phyloP scores from a whole-genome alignment of 2,797 vertebrate species.

The Nasua narica region DNA sequence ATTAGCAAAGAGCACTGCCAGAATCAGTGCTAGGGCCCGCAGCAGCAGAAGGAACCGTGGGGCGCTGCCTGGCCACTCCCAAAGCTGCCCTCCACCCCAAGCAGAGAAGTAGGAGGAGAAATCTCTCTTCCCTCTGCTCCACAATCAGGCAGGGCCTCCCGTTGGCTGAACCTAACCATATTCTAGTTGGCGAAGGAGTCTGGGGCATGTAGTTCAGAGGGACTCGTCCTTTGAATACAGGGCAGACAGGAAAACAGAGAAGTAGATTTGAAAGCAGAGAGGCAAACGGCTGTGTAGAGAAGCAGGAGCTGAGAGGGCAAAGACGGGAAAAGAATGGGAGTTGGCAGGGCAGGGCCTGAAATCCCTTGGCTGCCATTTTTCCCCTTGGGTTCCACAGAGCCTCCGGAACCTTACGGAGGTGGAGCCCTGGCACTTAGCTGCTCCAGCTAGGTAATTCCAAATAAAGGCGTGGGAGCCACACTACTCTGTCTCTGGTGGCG shows the following conservation, averaged over 20 bases:
- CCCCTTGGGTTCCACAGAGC: rapidly evolving
- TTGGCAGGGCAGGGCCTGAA: rapidly evolving
- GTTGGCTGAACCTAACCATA: rapidly evolving
- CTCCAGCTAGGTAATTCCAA: not conserved
- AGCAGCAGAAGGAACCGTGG: rapidly evolving
- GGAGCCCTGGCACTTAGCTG: rapidly evolving
- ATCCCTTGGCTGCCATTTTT: not conserved
- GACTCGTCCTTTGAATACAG: not conserved
- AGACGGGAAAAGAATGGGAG: too few relatives aligned
- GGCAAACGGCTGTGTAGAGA: not conserved
- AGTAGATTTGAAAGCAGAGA: not conserved
- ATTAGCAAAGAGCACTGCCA: too few relatives aligned
- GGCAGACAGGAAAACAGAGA: not conserved
- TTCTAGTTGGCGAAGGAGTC: not conserved
- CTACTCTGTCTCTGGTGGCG: not conserved
- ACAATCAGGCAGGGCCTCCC: rapidly evolving
- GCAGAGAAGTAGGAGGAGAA: too few relatives aligned
- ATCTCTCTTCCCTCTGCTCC: not conserved
- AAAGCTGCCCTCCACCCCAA: too few relatives aligned
- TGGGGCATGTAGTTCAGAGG: rapidly evolving
- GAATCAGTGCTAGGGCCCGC: not conserved
- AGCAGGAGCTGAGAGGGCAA: not conserved
- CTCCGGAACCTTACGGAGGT: not conserved
- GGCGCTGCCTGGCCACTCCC: not conserved
- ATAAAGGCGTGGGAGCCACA: not conserved